Evolutionary conservation across 2,797 vertebrate species (phyloP).

Genomic region (Naso thynnoides): DNA sequence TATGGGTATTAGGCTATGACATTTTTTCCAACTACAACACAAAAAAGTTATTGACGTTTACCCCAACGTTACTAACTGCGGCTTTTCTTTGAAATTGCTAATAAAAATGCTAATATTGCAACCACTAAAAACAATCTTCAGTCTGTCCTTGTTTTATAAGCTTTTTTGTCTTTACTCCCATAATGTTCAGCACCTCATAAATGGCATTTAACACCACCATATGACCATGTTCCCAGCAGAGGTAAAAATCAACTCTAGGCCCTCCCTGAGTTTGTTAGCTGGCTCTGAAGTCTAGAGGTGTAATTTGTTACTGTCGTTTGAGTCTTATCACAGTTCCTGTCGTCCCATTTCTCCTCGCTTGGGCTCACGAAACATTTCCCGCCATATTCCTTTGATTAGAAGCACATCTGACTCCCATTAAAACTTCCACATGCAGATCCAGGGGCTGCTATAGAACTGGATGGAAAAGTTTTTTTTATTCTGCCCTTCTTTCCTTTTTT

Average conservation of each 20-base stretch:
- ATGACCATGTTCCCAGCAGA: constrained; percentile 38
- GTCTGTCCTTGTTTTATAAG: constrained; percentile 37
- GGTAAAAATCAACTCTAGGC: constrained; percentile 37
- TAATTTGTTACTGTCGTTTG: constrained; percentile 70
- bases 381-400: constrained; percentile 85
- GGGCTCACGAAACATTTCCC: constrained; percentile 78
- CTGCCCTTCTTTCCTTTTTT: constrained; percentile 9
- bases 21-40: too few relatives aligned
- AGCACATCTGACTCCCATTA: constrained; percentile 86
- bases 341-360: constrained; percentile 57
- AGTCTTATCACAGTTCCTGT: constrained; percentile 77
- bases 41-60: too few relatives aligned
- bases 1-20: too few relatives aligned
- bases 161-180: constrained; percentile 41
- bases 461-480: constrained; percentile 72
- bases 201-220: constrained; percentile 42
- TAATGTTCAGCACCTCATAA: constrained; percentile 53
- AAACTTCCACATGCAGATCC: constrained; percentile 78
- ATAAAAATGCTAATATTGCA: not conserved
- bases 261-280: constrained; percentile 51
- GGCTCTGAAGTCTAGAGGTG: constrained; percentile 52
- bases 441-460: constrained; percentile 62
- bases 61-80: too few relatives aligned
- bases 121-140: constrained; percentile 25
- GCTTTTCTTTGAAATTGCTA: too few relatives aligned